Evolutionary conservation across 2,888 invertebrate genomes (phyloP).

Genomic region (Thera britannica): DNA sequence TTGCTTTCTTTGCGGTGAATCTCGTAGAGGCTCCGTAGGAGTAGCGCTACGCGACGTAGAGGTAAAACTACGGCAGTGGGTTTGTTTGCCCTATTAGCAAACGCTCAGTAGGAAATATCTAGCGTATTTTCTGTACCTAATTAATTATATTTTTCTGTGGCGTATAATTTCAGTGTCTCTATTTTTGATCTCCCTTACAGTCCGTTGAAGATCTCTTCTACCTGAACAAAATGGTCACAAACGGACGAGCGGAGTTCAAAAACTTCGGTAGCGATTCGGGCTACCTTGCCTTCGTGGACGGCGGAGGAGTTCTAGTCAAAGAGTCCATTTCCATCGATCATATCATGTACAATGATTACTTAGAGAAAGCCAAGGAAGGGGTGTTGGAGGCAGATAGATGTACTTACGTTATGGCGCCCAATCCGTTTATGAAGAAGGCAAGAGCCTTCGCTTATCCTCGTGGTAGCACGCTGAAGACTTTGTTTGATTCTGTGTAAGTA

Average conservation of each 20-base stretch:
- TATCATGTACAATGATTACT: constrained; percentile 89
- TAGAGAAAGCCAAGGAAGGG: constrained; percentile 83
- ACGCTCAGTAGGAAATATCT: no score
- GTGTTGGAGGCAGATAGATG: constrained; percentile 87
- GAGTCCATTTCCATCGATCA: constrained; percentile 89
- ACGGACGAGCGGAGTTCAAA: constrained; percentile 69
- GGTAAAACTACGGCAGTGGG: no score
- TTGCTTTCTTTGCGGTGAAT: no score
- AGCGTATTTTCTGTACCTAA: no score
- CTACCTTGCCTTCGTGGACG: constrained; percentile 62
- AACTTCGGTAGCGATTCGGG: constrained; percentile 55
- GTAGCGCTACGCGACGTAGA: no score
- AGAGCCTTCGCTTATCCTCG: constrained; percentile 90
- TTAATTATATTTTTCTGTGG: no score
- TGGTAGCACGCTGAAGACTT: constrained; percentile 82
- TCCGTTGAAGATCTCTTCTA: constrained; percentile 70
- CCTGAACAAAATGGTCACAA: constrained; percentile 71
- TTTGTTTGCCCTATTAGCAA: no score
- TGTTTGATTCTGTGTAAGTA: constrained; percentile 90
- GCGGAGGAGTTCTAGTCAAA: constrained; percentile 82
- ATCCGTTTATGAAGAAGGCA: constrained; percentile 86
- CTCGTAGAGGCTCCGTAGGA: no score
- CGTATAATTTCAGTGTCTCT: no score
- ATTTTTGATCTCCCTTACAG: constrained; percentile 48
- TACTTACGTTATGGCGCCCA: constrained; percentile 90